Evolutionary conservation across 2,797 vertebrate species (phyloP).

Genomic region (Morelia viridis): DNA sequence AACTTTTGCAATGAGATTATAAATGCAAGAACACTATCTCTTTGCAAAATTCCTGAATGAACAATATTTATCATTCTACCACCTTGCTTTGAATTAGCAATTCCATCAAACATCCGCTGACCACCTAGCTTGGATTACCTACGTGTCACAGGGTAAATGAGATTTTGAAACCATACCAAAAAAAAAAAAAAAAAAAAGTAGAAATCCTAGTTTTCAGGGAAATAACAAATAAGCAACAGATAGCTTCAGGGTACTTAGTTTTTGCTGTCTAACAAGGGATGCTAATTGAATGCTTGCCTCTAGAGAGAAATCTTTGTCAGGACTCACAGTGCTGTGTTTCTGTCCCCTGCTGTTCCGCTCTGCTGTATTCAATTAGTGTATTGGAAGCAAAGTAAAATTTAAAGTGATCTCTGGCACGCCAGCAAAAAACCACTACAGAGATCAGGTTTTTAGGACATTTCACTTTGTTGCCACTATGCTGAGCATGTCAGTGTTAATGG

Average conservation of each 20-base stretch:
- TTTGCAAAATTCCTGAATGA: constrained; percentile 4
- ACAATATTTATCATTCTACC: background rate
- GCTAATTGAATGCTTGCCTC: constrained; percentile 62
- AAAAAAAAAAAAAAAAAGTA: background rate
- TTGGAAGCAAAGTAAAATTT: constrained; percentile 66
- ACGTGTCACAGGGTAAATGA: background rate
- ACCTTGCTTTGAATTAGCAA: background rate
- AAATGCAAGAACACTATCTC: rapidly evolving
- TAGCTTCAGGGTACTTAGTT: constrained; percentile 48
- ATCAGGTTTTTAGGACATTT: constrained; percentile 56
- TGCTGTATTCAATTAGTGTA: constrained; percentile 68
- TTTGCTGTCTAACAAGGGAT: constrained; percentile 59
- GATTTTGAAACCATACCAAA: background rate
- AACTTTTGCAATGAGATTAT: background rate
- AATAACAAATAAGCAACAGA: constrained; percentile 45
- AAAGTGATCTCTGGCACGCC: constrained; percentile 51
- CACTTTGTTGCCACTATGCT: constrained; percentile 42
- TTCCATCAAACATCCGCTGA: constrained; percentile 21
- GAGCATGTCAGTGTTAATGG: constrained; percentile 49
- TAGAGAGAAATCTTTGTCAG: constrained; percentile 63
- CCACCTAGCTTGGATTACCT: constrained; percentile 12
- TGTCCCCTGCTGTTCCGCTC: constrained; percentile 61
- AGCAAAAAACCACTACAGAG: constrained; percentile 56
- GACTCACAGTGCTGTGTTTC: constrained; percentile 55
- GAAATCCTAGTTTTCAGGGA: constrained; percentile 40